A percentile compares a stretch with the other conserved stretches of the same genome.
phyloP scores from a whole-genome alignment of 2,888 invertebrate species.

The Trachelus iudaicus region DNA sequence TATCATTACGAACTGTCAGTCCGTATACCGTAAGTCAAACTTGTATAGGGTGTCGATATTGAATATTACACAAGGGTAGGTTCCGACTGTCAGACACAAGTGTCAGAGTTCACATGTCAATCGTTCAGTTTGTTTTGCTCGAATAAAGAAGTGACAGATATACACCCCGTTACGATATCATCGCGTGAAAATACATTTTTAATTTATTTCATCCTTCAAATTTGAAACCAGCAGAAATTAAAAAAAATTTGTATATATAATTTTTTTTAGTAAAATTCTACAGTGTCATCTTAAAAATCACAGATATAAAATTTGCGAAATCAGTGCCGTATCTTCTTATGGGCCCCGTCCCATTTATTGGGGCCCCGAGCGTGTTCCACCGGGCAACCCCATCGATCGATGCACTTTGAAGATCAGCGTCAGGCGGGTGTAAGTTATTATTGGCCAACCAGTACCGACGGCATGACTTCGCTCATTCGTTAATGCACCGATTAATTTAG shows the following conservation, averaged over 20 bases:
- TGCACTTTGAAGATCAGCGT: constrained; percentile 23
- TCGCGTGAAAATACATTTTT: background rate
- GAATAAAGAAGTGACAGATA: background rate
- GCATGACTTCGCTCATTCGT: constrained; percentile 36
- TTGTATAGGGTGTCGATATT: background rate
- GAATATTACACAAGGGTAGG: background rate
- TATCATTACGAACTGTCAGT: background rate
- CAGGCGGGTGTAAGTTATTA: constrained; percentile 29
- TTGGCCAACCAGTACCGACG: background rate
- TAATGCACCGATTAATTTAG: constrained; percentile 42
- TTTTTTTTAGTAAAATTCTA: background rate
- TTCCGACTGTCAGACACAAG: constrained; percentile 46
- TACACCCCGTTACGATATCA: background rate
- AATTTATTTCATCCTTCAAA: too few species aligned
- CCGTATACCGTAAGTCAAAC: background rate
- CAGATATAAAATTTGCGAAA: background rate
- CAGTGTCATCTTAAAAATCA: background rate
- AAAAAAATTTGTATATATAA: background rate
- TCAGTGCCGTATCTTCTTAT: background rate
- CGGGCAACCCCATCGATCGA: constrained; percentile 24
- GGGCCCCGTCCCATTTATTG: background rate
- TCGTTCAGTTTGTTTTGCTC: constrained; percentile 25
- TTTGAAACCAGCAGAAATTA: background rate
- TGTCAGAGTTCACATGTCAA: constrained; percentile 60
- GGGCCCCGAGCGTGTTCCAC: background rate